Base-by-base conservation (phyloP, 2,888 invertebrate genomes). In the Eupithecia dodoneata region DNA sequence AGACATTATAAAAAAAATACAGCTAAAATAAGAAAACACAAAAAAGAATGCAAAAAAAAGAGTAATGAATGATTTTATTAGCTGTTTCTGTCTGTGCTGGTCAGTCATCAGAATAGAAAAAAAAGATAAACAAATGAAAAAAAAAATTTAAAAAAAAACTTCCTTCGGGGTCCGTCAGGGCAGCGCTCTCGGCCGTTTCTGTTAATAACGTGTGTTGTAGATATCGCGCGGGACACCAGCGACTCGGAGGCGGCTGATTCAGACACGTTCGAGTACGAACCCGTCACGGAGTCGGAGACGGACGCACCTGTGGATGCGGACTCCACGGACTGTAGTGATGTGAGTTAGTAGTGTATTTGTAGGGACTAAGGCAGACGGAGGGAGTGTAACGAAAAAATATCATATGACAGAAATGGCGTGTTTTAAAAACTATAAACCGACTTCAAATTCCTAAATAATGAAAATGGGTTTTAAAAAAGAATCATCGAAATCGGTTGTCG, bases 281-380 rank as follows among this genome's bases (percentile, higher is more conserved):
- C 96, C 6, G 95, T 92, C 52, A 95, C 95, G 65, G 92, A 92
- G 76, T 88, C 93, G 6, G 96, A 95, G 69, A 91, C 91, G 76
- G 92, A 92, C 69, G 91, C 87, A 5, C 90, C 89, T 12, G 78
- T 92, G 52, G 85, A 87, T 49, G 90, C 86, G 15, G 92, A 93
- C 81, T 94, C 96, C 3, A 96, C 96, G 2, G 96, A 93, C 77
- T 95, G 94, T 72, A 95, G 95, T 82, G 96, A 96, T 66, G 94
- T 94, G 79, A 91, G 71, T 79, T 44, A n/a, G 12, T 45, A 59
- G 15, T 2, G 42, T 42, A 42, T 15, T 18, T 71, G 6, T 10
- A 59, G 9, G 18, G n/a, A 55, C n/a, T n/a, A 47, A 9, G 7
- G 47, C 30, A 30, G 30, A 30, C 47, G 7, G 9, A 47, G 7